Evolutionary conservation across 1,140 invertebrate genomes (phyloP).

Genomic region (Apocrypta bakeri): DNA sequence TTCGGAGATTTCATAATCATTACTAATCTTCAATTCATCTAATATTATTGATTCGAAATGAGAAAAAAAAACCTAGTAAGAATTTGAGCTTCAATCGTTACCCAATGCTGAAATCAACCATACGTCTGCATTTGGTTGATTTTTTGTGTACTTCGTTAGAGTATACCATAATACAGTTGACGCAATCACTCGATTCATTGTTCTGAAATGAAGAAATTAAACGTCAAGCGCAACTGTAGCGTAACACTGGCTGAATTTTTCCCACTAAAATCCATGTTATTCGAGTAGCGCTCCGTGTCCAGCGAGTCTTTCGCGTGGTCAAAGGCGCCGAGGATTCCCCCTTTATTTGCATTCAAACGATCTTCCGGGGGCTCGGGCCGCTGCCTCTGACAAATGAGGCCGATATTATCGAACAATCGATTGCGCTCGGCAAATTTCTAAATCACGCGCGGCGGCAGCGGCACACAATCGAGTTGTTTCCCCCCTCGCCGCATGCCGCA

Average conservation of each 20-base stretch:
- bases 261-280: constrained; percentile 7
- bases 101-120: too few relatives aligned
- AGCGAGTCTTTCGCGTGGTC: neutral
- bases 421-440: constrained; percentile 56
- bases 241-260: neutral
- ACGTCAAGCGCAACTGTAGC: neutral
- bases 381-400: constrained; percentile 65
- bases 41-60: too few relatives aligned
- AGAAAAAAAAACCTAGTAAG: too few relatives aligned
- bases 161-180: too few relatives aligned
- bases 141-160: too few relatives aligned
- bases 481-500: constrained; percentile 13
- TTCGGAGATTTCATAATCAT: too few relatives aligned
- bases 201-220: constrained; percentile 34
- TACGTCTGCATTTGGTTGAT: too few relatives aligned
- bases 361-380: constrained; percentile 37
- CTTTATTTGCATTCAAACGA: constrained; percentile 67
- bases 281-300: neutral
- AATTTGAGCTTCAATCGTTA: too few relatives aligned
- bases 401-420: constrained; percentile 69
- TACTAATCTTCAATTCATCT: too few relatives aligned
- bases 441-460: constrained; percentile 15
- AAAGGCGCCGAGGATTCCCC: constrained; percentile 2
- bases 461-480: constrained; percentile 48
- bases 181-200: neutral